Percentiles rank a stretch among this genome's conserved stretches.
These are phyloP conservation scores for Meiosimyza platycephala DNA, from an alignment of 2,888 invertebrate species.

Conservation along the genomic window DNA sequence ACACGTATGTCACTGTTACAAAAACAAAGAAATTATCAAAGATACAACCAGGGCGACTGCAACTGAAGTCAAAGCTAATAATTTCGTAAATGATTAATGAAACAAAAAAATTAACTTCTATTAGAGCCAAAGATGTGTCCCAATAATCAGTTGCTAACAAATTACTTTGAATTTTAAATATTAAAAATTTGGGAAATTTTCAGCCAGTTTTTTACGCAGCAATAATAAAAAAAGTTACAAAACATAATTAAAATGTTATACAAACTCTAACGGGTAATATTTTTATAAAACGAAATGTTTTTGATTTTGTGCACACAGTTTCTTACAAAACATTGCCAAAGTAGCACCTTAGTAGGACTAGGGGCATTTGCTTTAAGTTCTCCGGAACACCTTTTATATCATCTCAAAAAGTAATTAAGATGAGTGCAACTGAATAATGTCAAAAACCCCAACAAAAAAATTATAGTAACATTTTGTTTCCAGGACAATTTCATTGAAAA, in stretches of 20 bases:
- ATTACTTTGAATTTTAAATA: neutral
- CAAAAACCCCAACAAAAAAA: neutral
- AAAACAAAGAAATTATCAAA: neutral
- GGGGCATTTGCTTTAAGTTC: no score
- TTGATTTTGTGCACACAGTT: neutral
- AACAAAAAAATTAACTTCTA: neutral
- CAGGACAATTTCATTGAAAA: neutral
- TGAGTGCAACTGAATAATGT: neutral
- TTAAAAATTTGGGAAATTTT: neutral
- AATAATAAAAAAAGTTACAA: neutral
- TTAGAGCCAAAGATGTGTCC: neutral
- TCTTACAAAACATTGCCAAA: no score
- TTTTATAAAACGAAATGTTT: neutral
- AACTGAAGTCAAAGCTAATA: neutral
- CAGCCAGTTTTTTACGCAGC: neutral
- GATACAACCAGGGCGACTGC: neutral
- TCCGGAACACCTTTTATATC: no score
- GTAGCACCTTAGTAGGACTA: no score
- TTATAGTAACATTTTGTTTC: neutral
- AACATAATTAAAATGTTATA: neutral
- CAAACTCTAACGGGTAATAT: no score
- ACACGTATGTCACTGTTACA: neutral
- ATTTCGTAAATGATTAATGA: slow-evolving; percentile 14
- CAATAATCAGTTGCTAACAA: neutral
- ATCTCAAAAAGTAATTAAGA: no score